A percentile compares a stretch with the other conserved stretches of the same genome.
These are phyloP conservation scores for Hydrozoanthus tunicans DNA, from an alignment of 64 coral and sea anemone species.

Conservation along the genomic window DNA sequence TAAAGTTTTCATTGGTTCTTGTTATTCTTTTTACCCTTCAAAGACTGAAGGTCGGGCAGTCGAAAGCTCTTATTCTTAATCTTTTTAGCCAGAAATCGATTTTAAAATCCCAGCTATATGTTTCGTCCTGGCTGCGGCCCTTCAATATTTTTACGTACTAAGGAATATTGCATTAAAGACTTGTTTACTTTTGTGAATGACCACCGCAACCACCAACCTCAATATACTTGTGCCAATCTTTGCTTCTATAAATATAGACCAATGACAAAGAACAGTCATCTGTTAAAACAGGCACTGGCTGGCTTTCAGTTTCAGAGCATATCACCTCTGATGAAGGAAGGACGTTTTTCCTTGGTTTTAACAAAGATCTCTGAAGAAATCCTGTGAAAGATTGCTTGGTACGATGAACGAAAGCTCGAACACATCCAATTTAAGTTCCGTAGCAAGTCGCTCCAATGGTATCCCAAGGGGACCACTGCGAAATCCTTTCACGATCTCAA, in stretches of 20 bases:
- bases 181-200: no score
- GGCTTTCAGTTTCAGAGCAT: background rate
- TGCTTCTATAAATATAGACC: background rate
- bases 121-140: no score
- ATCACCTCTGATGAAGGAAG: background rate
- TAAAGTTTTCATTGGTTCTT: no score
- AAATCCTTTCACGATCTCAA: background rate
- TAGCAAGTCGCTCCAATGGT: background rate
- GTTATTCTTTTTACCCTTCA: no score
- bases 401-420: background rate
- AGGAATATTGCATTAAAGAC: no score
- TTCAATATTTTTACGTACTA: no score
- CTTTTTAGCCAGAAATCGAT: no score
- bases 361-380: background rate
- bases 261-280: background rate
- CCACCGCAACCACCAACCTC: no score
- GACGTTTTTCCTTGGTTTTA: background rate
- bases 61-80: no score
- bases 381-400: background rate
- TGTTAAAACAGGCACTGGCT: background rate
- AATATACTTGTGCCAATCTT: background rate
- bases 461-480: background rate
- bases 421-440: background rate
- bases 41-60: no score
- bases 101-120: no score